Conservation (phyloP, 53 echinoderm and acorn worm genomes). For the Stichopus horrens region DNA sequence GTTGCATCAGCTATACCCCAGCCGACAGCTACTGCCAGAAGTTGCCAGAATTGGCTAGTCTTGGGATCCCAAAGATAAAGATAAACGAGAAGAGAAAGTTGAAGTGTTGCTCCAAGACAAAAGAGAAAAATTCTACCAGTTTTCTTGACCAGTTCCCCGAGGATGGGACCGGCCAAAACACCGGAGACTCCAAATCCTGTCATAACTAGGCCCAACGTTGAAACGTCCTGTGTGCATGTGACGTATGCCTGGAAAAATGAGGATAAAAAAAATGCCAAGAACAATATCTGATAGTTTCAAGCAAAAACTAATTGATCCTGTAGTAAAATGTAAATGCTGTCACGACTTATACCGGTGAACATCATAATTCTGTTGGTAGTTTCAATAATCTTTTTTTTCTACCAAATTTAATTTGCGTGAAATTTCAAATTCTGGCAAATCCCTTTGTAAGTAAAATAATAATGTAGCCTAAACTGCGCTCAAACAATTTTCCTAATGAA, state of each 20-base stretch:
- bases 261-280: no score
- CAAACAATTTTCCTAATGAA: no score
- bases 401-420: no score
- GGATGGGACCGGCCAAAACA: not conserved
- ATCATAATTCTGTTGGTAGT: no score
- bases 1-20: not conserved
- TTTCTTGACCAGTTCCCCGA: not conserved
- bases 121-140: not conserved
- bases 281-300: no score
- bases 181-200: not conserved
- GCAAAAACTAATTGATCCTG: no score
- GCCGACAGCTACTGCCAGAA: not conserved
- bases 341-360: no score
- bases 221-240: not conserved
- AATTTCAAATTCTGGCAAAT: no score
- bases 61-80: not conserved
- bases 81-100: not conserved
- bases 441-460: no score
- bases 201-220: not conserved
- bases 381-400: no score
- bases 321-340: no score
- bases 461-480: no score
- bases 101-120: not conserved
- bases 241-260: not conserved
- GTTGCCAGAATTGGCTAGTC: not conserved